Evolutionary conservation across 2,888 invertebrate species (phyloP).

Genomic region (Listrodromus nycthemerus): DNA sequence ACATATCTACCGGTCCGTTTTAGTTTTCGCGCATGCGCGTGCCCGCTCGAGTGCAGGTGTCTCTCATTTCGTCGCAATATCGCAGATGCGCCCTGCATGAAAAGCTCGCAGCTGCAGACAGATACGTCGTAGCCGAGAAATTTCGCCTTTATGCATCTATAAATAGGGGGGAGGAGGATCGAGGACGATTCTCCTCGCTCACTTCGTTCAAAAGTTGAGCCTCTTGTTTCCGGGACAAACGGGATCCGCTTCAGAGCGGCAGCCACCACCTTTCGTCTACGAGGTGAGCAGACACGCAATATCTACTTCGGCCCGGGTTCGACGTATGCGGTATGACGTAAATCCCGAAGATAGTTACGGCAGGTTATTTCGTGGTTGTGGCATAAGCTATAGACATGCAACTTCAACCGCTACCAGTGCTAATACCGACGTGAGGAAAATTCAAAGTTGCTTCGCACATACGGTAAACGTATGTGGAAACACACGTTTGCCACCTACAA

Average conservation of each 20-base stretch:
- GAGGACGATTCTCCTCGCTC: background rate
- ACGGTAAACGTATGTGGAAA: background rate
- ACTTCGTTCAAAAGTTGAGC: slow-evolving; percentile 4
- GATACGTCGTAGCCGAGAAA: background rate
- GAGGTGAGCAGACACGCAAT: background rate
- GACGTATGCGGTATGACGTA: background rate
- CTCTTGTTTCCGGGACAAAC: slow-evolving; percentile 31
- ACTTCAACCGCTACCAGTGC: background rate
- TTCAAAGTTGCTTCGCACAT: background rate
- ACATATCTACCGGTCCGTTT: background rate
- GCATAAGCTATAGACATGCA: background rate
- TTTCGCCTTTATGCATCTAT: background rate
- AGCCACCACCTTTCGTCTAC: background rate
- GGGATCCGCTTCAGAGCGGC: slow-evolving; percentile 34
- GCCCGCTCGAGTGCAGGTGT: background rate
- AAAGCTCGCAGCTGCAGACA: slow-evolving; percentile 1
- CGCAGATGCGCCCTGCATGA: background rate
- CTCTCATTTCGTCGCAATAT: background rate
- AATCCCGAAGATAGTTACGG: background rate
- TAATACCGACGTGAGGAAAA: background rate
- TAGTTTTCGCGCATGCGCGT: background rate
- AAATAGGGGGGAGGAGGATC: background rate
- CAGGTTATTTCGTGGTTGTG: background rate
- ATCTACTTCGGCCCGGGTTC: background rate
- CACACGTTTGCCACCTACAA: no score